Base-by-base conservation (phyloP, 2,797 vertebrate species). In the Microctenopoma steveboyesi region DNA sequence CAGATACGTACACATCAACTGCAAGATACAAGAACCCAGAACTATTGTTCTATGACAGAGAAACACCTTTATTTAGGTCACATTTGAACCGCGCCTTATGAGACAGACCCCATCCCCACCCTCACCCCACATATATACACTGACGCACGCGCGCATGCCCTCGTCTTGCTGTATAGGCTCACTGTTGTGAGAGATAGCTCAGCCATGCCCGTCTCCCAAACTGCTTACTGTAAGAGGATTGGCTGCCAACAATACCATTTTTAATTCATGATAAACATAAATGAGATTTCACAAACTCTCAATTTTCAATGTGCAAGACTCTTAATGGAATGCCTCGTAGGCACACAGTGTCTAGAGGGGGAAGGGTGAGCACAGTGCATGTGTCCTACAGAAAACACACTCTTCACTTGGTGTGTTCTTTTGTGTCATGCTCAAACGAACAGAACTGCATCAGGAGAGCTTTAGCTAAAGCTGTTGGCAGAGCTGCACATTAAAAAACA, bases 161-260 rank as follows among this genome's bases (percentile, higher is more conserved):
- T 43, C 28, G 7, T 74, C 81, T 71, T 69, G 53, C 72, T 69
- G 69, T 81, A 78, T 40, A 72, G 66, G 55, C 64, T 40, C 76
- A 74, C 75, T 83, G 85, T 81, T 72, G 73, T 65, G 71, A 66
- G 66, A 89, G 89, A 94, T 92, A 94, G 91, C 88, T 91, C 84
- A 53, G 80, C 69, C 83, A 79, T 82, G 90, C 83, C 86, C 78
- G 89, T 89, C 90, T 91, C 86, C 83, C 69, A 85, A 93, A 92
- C 88, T 94, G 91, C 92, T 94, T 93, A 93, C 87, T 86, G 70
- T 93, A 93, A 94, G 93, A 94, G 93, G 93, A 94, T 93, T 93
- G 92, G 75, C 85, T 88, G 84, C 87, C 87, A 92, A 93, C 91
- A 93, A 93, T 92, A 90, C 82, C 75, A 86, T 86, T 93, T 92